A percentile compares a stretch with the other conserved stretches of the same genome.
Evolutionary conservation across 1,140 invertebrate species (phyloP).

Genomic region (Dendrolimus kikuchii): DNA sequence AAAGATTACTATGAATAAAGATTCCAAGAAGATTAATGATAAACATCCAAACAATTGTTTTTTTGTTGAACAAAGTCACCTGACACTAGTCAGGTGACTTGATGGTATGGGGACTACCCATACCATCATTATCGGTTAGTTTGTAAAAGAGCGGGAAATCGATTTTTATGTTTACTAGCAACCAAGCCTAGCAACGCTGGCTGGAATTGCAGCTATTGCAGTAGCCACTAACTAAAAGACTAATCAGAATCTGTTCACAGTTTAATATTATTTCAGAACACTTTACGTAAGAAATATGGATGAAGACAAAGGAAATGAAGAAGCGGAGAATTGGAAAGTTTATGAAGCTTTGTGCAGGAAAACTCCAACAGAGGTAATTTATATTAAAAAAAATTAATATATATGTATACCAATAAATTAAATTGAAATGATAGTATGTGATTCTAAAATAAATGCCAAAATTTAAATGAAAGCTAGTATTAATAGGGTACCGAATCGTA

Average conservation of each 20-base stretch:
- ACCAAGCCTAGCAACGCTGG: not conserved
- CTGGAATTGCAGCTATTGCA: no score
- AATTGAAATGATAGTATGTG: no score
- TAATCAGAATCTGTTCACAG: not conserved
- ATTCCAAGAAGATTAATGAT: no score
- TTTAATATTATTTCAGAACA: not conserved
- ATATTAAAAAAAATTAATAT: not conserved
- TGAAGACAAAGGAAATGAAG: conserved; percentile 50
- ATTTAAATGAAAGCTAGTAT: no score
- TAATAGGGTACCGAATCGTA: no score
- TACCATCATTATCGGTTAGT: no score
- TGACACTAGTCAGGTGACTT: no score
- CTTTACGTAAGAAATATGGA: conserved; percentile 31
- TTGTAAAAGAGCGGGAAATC: not conserved
- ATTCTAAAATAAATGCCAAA: no score
- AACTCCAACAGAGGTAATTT: conserved; percentile 57
- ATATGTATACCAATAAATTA: not conserved
- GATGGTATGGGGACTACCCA: no score
- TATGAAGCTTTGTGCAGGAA: conserved; percentile 75
- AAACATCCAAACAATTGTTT: no score
- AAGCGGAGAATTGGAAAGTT: conserved; percentile 78
- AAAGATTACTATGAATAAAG: no score
- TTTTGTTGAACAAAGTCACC: no score
- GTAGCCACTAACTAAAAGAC: not conserved
- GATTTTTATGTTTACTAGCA: conserved; percentile 1